Evolutionary conservation across 2,888 invertebrate genomes (phyloP).

Genomic region (Drosophila kanekoi): DNA sequence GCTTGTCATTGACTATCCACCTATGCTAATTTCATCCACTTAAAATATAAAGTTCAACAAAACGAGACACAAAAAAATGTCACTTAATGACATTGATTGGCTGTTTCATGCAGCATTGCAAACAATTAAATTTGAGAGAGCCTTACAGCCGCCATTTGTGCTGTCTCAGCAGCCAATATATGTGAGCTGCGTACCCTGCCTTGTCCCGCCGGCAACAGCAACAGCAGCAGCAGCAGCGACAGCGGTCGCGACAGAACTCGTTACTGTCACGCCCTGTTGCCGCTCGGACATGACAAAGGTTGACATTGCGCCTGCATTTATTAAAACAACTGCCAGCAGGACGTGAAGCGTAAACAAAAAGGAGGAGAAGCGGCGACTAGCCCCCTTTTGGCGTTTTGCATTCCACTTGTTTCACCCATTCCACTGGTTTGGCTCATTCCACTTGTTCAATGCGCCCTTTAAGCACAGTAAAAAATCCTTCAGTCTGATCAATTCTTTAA

Average conservation of each 20-base stretch:
- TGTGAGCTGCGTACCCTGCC: conserved; percentile 3
- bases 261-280: conserved; percentile 70
- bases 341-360: conserved; percentile 46
- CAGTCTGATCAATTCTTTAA: background rate
- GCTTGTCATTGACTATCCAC: conserved; percentile 1
- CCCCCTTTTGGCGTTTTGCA: background rate
- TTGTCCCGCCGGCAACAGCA: conserved; percentile 5
- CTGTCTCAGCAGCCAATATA: conserved; percentile 23
- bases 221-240: conserved; percentile 3
- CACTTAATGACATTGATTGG: conserved; percentile 60
- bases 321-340: conserved; percentile 68
- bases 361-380: background rate
- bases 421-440: background rate
- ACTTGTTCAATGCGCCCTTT: background rate
- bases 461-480: conserved; percentile 1
- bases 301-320: conserved; percentile 73
- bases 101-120: conserved; percentile 23
- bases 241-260: conserved; percentile 49
- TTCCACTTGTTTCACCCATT: background rate
- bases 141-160: conserved; percentile 22
- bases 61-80: background rate
- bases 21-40: conserved; percentile 11
- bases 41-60: background rate
- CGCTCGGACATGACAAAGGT: conserved; percentile 75
- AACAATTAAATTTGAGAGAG: conserved; percentile 44